A percentile compares a stretch with the other conserved stretches of the same genome.
phyloP scores from a whole-genome alignment of 2,113 vertebrate genomes.

The Bungarus multicinctus region DNA sequence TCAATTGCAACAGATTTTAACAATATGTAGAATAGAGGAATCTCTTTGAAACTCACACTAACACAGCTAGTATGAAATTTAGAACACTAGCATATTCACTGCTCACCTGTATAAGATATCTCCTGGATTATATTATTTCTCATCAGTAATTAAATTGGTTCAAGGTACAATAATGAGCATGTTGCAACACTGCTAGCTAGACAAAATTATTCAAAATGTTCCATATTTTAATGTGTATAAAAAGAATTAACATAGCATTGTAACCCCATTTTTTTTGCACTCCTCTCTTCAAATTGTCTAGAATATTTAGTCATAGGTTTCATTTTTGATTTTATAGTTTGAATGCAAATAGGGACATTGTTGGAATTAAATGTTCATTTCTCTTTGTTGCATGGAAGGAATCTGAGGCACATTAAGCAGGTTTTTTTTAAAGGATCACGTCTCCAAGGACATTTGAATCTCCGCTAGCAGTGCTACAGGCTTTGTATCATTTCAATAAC shows the following conservation, averaged over 20 bases:
- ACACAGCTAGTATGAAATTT: background rate
- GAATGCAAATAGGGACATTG: constrained; percentile 52
- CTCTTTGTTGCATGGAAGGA: constrained; percentile 39
- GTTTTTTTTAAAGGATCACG: constrained; percentile 63
- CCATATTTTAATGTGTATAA: constrained; percentile 48
- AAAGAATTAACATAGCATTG: constrained; percentile 8
- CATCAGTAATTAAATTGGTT: background rate
- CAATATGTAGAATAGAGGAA: background rate
- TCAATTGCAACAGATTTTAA: background rate
- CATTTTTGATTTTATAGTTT: constrained; percentile 50
- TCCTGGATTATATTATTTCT: background rate
- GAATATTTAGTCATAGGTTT: constrained; percentile 46
- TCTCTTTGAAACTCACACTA: background rate
- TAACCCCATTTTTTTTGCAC: constrained; percentile 18
- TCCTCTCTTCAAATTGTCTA: constrained; percentile 18
- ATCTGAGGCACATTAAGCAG: constrained; percentile 40
- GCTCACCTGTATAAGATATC: constrained; percentile 1
- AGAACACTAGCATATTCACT: background rate
- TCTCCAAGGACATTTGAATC: constrained; percentile 66
- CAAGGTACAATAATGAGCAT: background rate
- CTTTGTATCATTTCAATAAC: constrained; percentile 65
- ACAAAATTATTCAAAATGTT: constrained; percentile 49
- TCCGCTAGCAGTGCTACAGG: constrained; percentile 51
- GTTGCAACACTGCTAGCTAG: constrained; percentile 29
- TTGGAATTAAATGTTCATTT: constrained; percentile 57